Conservation (phyloP, 2,113 vertebrate genomes). For the Arvicanthis niloticus region DNA sequence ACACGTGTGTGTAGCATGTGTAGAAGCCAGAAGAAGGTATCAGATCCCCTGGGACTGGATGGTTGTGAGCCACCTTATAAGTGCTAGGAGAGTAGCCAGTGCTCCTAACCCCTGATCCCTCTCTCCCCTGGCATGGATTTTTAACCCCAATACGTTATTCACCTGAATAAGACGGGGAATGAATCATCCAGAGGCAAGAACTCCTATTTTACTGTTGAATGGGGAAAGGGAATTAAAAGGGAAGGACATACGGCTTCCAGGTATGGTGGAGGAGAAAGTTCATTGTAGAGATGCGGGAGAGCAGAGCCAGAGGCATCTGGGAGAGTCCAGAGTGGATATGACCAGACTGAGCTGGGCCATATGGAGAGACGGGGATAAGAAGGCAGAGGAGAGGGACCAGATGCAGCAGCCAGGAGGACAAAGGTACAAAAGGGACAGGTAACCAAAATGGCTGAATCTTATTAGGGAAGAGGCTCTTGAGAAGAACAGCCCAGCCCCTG, state of each 20-base stretch:
- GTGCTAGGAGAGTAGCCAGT: neutral
- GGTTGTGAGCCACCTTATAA: neutral
- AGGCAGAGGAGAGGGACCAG: too few relatives aligned
- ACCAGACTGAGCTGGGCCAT: too few relatives aligned
- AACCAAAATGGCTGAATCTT: too few relatives aligned
- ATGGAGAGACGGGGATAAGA: too few relatives aligned
- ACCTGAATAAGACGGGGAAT: constrained; percentile 19
- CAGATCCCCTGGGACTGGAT: neutral
- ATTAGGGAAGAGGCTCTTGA: too few relatives aligned
- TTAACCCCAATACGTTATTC: neutral
- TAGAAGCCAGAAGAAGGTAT: neutral
- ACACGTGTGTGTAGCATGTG: neutral
- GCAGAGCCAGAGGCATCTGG: too few relatives aligned
- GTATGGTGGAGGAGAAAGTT: neutral
- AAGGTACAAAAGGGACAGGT: too few relatives aligned
- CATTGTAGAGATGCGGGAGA: too few relatives aligned
- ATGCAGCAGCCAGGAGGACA: too few relatives aligned
- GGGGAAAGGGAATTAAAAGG: neutral
- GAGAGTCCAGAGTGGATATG: too few relatives aligned
- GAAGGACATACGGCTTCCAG: neutral
- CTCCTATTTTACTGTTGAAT: neutral
- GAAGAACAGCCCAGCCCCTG: too few relatives aligned
- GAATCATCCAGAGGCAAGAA: neutral
- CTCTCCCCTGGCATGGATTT: neutral
- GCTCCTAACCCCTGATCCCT: neutral